These are phyloP conservation scores for Echinarachnius parma DNA, from an alignment of 53 echinoderm and acorn worm species.

Conservation along the genomic window DNA sequence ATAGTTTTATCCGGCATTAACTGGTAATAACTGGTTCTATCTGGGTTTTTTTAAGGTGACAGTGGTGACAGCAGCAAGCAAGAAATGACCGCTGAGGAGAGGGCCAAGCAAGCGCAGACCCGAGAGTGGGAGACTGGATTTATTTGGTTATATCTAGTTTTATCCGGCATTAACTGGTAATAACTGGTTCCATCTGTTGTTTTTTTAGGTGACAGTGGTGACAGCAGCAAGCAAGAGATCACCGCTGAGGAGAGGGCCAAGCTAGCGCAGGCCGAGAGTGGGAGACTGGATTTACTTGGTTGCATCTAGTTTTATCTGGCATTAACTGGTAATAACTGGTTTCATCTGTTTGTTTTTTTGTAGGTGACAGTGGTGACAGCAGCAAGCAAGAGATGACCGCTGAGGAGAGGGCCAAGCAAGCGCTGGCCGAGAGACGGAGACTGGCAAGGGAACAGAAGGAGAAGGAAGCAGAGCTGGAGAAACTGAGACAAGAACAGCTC, in stretches of 20 bases:
- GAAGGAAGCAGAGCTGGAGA: conserved; percentile 75
- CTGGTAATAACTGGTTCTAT: too few species aligned
- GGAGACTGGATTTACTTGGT: too few species aligned
- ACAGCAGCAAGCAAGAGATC: conserved; percentile 55
- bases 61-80: conserved; percentile 44
- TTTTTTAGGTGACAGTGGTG: conserved; percentile 39
- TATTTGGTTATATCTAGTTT: too few species aligned
- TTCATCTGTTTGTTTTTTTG: neutral
- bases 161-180: too few species aligned
- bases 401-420: conserved; percentile 85
- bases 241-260: conserved; percentile 86
- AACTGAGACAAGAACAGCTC: conserved; percentile 75
- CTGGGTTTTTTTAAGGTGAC: conserved; percentile 6
- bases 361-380: conserved; percentile 47
- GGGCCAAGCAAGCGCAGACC: conserved; percentile 86
- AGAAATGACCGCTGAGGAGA: conserved; percentile 77
- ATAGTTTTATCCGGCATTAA: too few species aligned
- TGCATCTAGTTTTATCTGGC: too few species aligned
- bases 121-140: conserved; percentile 80
- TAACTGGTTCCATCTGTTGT: too few species aligned
- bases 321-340: too few species aligned
- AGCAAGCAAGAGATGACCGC: conserved; percentile 65
- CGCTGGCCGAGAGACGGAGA: conserved; percentile 83
- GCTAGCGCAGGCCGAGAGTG: conserved; percentile 81
- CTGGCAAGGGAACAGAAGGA: conserved; percentile 85